Percentiles rank a stretch among this genome's conserved stretches.
Conservation (phyloP, 2,888 invertebrate genomes). For the Selenia dentaria region DNA sequence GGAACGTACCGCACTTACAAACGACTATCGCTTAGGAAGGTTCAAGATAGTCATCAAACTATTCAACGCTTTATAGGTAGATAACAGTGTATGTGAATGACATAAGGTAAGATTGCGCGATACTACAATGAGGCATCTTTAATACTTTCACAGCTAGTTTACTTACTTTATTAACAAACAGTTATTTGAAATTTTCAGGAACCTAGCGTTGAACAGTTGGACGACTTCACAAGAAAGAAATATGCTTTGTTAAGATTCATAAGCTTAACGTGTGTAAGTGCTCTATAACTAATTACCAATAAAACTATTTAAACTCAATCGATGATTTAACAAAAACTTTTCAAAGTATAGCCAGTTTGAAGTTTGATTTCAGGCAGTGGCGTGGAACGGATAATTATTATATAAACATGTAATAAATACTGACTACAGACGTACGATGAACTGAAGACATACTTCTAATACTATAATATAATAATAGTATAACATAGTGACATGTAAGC, state of each 20-base stretch:
- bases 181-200: too few relatives aligned
- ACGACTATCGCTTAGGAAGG: slow-evolving; percentile 27
- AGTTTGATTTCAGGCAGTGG: slow-evolving; percentile 34
- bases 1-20: slow-evolving; percentile 43
- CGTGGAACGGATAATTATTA: slow-evolving; percentile 34
- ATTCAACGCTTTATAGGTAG: background rate
- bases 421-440: too few relatives aligned
- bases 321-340: slow-evolving; percentile 38
- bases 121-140: too few relatives aligned
- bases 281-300: slow-evolving; percentile 24
- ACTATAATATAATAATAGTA: too few relatives aligned
- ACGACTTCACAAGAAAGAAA: slow-evolving; percentile 10
- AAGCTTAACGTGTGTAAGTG: slow-evolving; percentile 31
- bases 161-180: too few relatives aligned
- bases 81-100: too few relatives aligned
- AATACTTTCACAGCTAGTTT: too few relatives aligned
- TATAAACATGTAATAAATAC: too few relatives aligned
- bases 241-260: slow-evolving; percentile 11
- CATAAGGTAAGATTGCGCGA: too few relatives aligned
- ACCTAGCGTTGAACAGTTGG: background rate
- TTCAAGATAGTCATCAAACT: slow-evolving; percentile 9
- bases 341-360: slow-evolving; percentile 34
- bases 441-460: too few relatives aligned
- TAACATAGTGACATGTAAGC: too few relatives aligned
- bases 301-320: slow-evolving; percentile 33